phyloP scores from a whole-genome alignment of 2,888 invertebrate species.

The Chelonus formosanus region DNA sequence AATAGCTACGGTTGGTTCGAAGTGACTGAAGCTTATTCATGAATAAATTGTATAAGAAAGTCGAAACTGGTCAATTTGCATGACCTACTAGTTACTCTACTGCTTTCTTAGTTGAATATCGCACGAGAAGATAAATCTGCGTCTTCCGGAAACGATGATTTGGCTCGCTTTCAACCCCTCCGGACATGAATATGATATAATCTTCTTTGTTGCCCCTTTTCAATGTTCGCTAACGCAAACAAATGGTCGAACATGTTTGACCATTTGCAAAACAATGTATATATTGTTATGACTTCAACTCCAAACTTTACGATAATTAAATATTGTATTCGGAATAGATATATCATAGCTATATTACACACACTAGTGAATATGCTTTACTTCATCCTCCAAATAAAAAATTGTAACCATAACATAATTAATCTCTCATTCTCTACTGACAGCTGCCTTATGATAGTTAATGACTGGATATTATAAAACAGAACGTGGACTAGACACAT shows the following conservation, averaged over 20 bases:
- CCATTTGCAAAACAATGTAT: constrained; percentile 26
- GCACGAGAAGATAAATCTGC: constrained; percentile 31
- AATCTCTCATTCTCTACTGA: too few relatives aligned
- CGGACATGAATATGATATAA: constrained; percentile 31
- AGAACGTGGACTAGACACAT: too few relatives aligned
- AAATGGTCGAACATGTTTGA: constrained; percentile 24
- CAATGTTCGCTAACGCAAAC: constrained; percentile 26
- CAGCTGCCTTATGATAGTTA: too few relatives aligned
- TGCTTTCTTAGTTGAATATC: too few relatives aligned
- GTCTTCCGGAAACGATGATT: constrained; percentile 34
- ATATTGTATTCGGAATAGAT: constrained; percentile 14
- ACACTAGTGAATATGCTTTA: too few relatives aligned
- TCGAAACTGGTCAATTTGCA: constrained; percentile 4
- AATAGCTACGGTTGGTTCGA: not conserved
- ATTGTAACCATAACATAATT: too few relatives aligned
- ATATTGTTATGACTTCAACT: constrained; percentile 11
- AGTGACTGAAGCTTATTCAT: constrained; percentile 6
- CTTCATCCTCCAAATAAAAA: too few relatives aligned
- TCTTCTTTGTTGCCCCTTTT: constrained; percentile 19
- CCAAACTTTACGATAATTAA: constrained; percentile 26
- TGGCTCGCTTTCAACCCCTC: constrained; percentile 34
- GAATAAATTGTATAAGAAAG: constrained; percentile 1
- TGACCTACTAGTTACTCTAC: not conserved
- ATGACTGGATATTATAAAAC: too few relatives aligned
- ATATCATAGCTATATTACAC: not conserved